Base-by-base conservation (phyloP, 2,888 invertebrate species). In the Pterobdella sp. region DNA sequence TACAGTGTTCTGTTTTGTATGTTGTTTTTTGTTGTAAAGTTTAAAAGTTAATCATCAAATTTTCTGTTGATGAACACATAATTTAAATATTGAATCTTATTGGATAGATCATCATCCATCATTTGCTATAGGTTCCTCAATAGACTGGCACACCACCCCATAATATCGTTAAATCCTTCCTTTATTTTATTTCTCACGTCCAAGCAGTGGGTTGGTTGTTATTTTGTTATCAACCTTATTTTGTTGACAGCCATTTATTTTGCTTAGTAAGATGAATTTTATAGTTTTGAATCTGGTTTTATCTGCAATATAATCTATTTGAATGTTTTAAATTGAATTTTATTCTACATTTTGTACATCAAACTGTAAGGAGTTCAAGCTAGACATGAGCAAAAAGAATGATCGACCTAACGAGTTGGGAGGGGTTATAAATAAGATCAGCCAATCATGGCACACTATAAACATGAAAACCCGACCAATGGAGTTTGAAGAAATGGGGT, bases 141-240 rank as follows among this genome's bases (percentile, higher is more conserved):
- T 73, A 84, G 90, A 76, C 82, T 90, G 14, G 87, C 88, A n/a
- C 87, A 88, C 78, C 89, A 90, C 83, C 89, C 89, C 0, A 88
- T 89, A 72, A 83, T 90, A 64, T 89, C 89, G 75, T 88, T 87
- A 79, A 88, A 88, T 80, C 87, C 87, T 78, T 86, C 87, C 82
- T 85, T 89, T 72, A 86, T 88, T 77, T 82, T 87, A 68, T 90
- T 90, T 81, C 84, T 90, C 64, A 89, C 88, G 36, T 86, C 88
- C 0, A 88, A 88, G 81, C 87, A 88, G 75, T 85, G 87, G 66
- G 89, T 83, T 78, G 76, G 80, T 78, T n/a, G 14, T n/a, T 34
- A 14, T 36, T n/a, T 18, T 42, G n/a, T 69, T n/a, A n/a, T n/a
- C n/a, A n/a, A n/a, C n/a, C n/a, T n/a, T n/a, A n/a, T n/a, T n/a